Conservation (phyloP, 2,113 vertebrate genomes). For the Nothobranchius kuhntae region DNA sequence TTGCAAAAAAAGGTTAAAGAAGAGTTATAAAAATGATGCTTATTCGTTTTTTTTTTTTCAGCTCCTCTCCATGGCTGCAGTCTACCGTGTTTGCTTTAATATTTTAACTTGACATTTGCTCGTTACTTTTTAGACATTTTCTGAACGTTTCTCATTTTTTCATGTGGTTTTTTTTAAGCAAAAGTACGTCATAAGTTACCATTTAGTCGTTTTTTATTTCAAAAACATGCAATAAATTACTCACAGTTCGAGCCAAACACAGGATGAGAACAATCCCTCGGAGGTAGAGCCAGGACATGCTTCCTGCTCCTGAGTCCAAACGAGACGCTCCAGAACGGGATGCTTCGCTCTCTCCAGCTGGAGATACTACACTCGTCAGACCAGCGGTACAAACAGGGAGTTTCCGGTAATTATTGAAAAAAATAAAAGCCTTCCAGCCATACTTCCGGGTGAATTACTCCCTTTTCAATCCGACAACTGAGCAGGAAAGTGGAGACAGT, state of each 20-base stretch:
- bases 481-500: accelerated
- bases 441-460: neutral
- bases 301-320: constrained; percentile 4
- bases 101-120: too few species aligned
- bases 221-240: constrained; percentile 23
- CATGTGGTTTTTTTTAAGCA: too few species aligned
- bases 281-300: constrained; percentile 53
- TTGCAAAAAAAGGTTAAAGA: too few species aligned
- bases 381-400: neutral
- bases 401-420: constrained; percentile 22
- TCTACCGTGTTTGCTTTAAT: too few species aligned
- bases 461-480: neutral
- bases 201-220: neutral
- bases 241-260: constrained; percentile 61
- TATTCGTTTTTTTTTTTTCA: too few species aligned
- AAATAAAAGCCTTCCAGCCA: constrained; percentile 14
- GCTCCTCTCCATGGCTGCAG: too few species aligned
- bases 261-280: constrained; percentile 48
- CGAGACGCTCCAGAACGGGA: constrained; percentile 13
- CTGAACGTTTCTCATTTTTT: too few species aligned
- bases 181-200: too few species aligned
- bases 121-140: too few species aligned
- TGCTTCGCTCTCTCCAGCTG: constrained; percentile 21
- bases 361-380: neutral
- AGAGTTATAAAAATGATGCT: too few species aligned